These are phyloP conservation scores for Ceratina australensis DNA, from an alignment of 1,140 invertebrate genomes.

Conservation along the genomic window DNA sequence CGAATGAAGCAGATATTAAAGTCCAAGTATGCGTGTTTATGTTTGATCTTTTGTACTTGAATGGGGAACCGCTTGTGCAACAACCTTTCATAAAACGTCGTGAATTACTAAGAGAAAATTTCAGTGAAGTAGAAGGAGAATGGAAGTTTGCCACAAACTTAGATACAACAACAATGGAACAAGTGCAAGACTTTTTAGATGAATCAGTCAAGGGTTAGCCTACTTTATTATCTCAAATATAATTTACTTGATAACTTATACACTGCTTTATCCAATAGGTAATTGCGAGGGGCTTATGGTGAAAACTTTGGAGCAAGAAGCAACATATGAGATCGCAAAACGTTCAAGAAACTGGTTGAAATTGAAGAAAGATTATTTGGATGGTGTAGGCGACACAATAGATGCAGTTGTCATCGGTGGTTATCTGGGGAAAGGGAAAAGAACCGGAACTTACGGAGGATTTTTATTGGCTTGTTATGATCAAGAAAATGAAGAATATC, in stretches of 20 bases:
- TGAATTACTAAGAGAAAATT: conserved; percentile 87
- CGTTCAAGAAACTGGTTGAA: conserved; percentile 98
- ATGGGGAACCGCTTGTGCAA: conserved; percentile 92
- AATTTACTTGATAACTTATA: conserved; percentile 5
- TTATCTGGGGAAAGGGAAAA: conserved; percentile 95
- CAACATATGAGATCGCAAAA: conserved; percentile 99
- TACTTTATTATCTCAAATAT: background rate
- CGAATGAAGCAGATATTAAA: conserved; percentile 93
- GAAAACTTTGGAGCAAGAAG: conserved; percentile 95
- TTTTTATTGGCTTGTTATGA: conserved; percentile 99
- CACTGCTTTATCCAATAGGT: conserved; percentile 77
- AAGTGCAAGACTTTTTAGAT: conserved; percentile 96
- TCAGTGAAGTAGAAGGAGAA: conserved; percentile 88
- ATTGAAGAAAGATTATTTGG: conserved; percentile 98
- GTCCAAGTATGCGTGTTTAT: conserved; percentile 99
- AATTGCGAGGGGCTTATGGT: conserved; percentile 99
- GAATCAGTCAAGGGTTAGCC: conserved; percentile 93
- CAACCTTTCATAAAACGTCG: conserved; percentile 89
- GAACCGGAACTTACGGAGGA: conserved; percentile 96
- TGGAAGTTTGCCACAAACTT: conserved; percentile 93
- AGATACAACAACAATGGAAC: conserved; percentile 93
- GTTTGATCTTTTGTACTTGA: conserved; percentile 98
- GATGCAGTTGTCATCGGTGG: conserved; percentile 98
- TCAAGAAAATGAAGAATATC: conserved; percentile 94
- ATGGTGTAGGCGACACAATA: conserved; percentile 95